Percentiles rank a stretch among this genome's conserved stretches.
phyloP scores from a whole-genome alignment of 2,888 invertebrate genomes.

The Alloscopus bannaensis region DNA sequence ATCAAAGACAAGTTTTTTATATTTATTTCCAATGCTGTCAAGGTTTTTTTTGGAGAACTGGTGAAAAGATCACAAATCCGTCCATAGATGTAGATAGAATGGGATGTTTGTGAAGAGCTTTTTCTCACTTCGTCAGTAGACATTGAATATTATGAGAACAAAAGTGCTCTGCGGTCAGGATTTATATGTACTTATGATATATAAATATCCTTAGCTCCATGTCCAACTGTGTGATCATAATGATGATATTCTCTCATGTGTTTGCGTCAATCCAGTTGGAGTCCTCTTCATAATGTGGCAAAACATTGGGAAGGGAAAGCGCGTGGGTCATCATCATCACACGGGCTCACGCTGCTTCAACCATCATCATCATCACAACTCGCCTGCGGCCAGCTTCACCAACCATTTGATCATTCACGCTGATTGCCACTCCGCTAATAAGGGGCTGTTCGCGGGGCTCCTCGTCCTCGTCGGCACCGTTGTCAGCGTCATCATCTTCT shows the following conservation, averaged over 20 bases:
- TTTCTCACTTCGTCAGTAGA: too few species aligned
- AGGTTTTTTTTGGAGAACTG: too few species aligned
- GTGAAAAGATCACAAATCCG: too few species aligned
- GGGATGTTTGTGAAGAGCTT: too few species aligned
- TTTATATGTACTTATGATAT: too few species aligned
- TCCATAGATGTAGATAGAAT: too few species aligned
- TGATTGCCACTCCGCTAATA: constrained; percentile 86
- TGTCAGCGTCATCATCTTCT: constrained; percentile 80
- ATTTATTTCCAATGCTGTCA: too few species aligned
- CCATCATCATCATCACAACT: constrained; percentile 71
- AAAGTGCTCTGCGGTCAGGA: too few species aligned
- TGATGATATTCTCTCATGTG: constrained; percentile 8
- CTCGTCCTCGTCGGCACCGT: constrained; percentile 79
- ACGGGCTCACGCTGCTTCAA: constrained; percentile 55
- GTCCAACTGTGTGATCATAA: too few species aligned
- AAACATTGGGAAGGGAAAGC: constrained; percentile 80
- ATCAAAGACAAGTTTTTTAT: too few species aligned
- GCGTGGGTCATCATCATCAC: constrained; percentile 74
- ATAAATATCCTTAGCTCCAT: too few species aligned
- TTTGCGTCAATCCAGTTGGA: constrained; percentile 78
- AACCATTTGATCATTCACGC: constrained; percentile 80
- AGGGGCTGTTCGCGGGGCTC: constrained; percentile 84
- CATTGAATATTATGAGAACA: too few species aligned
- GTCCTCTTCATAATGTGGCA: constrained; percentile 85
- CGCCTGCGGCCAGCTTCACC: constrained; percentile 71